Conservation (phyloP, 2,797 vertebrate species). For the Pelochelys cantorii region DNA sequence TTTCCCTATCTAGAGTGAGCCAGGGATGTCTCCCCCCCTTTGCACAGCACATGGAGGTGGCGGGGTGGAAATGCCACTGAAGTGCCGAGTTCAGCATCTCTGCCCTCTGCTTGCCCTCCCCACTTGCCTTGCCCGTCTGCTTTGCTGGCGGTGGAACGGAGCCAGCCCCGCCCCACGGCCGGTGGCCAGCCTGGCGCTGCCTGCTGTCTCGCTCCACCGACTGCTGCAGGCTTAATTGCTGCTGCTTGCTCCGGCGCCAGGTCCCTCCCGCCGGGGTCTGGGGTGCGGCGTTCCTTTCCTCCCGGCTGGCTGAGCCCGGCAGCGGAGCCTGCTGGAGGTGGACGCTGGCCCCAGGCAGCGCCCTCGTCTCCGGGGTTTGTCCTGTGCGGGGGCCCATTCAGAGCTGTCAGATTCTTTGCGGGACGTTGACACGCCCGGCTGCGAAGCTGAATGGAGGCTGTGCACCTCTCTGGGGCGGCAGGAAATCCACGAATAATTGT, state of each 20-base stretch:
- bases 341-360: rapidly evolving
- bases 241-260: slow-evolving; percentile 58
- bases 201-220: slow-evolving; percentile 58
- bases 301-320: neutral
- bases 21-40: neutral
- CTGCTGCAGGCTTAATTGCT: slow-evolving; percentile 69
- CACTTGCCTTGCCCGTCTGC: neutral
- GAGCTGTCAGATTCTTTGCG: neutral
- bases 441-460: no score
- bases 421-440: neutral
- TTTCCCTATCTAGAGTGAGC: neutral
- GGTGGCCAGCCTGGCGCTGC: neutral
- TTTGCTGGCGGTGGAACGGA: neutral
- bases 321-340: neutral
- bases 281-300: slow-evolving; percentile 2
- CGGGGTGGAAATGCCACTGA: neutral
- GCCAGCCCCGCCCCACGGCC: neutral
- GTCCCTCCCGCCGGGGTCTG: slow-evolving; percentile 28
- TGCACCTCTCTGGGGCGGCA: neutral
- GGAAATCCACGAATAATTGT: neutral
- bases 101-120: neutral
- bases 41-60: rapidly evolving
- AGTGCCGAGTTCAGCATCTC: neutral
- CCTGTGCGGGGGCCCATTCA: rapidly evolving
- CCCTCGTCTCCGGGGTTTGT: neutral